phyloP scores from a whole-genome alignment of 2,113 vertebrate species.

The Tiliqua scincoides region DNA sequence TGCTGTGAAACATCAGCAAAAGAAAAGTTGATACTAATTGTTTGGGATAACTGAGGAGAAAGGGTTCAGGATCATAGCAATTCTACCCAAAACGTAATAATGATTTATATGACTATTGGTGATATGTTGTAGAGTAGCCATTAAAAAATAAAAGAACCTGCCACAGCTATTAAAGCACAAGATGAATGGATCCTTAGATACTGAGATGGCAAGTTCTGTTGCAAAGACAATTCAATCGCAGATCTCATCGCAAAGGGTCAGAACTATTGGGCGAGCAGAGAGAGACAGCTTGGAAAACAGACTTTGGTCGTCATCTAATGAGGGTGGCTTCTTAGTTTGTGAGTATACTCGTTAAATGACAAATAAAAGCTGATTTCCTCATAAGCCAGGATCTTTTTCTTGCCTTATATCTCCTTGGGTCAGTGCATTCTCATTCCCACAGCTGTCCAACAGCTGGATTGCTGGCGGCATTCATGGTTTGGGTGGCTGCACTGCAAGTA shows the following conservation, averaged over 20 bases:
- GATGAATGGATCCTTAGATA: background rate
- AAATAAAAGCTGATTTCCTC: background rate
- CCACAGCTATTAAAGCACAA: background rate
- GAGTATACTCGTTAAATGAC: background rate
- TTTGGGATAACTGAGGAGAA: background rate
- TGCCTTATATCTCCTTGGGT: background rate
- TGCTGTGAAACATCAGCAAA: background rate
- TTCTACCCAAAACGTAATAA: background rate
- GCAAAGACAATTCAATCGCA: background rate
- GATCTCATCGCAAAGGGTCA: background rate
- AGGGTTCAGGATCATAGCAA: background rate
- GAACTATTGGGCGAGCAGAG: background rate
- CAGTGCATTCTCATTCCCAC: background rate
- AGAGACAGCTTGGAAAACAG: background rate
- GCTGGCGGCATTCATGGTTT: background rate
- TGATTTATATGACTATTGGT: background rate
- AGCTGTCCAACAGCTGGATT: background rate
- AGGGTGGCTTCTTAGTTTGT: background rate
- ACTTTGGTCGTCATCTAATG: background rate
- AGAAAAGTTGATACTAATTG: background rate
- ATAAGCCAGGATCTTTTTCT: background rate
- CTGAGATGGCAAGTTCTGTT: background rate
- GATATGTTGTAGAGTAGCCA: background rate
- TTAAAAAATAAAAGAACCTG: background rate
- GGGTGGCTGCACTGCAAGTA: background rate